Evolutionary conservation across 2,888 invertebrate genomes (phyloP), one percentile per base, ranked within the genome.

Genomic region (Notodonta ziczac): DNA sequence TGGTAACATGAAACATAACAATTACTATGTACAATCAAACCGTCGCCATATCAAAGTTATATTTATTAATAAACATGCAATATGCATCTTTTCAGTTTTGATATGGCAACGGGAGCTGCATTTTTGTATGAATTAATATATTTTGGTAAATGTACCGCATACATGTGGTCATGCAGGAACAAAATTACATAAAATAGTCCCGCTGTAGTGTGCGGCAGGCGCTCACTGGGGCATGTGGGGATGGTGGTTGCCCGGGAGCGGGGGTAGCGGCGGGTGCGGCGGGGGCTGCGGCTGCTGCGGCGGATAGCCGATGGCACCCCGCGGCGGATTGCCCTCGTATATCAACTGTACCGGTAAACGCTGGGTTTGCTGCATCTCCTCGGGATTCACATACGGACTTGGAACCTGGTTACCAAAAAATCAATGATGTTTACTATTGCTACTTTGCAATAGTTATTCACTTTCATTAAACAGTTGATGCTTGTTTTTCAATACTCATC

Each of bases 211-310:
- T 42, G 42, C 10, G 42, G 42, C 42, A 4, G 16, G 4, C 12
- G 0, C 44, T 81, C 74, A 86, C 77, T 87, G 82, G 46, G 79
- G 83, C 80, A 83, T 78, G 55, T 80, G 78, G 6, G 75, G 84
- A 35, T 77, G 80, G 40, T 58, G 71, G 65, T 1, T 56, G 66
- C 4, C 67, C 3, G 69, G 57, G 9, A 70, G 53, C 58, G 66
- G 66, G 68, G 60, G 46, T n/a, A 24, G 44, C 56, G 24, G 67
- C 35, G 62, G 57, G 8, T 57, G 56, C 7, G 60, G 65, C 7
- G 70, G 71, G 10, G 57, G 76, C 8, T 73, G 78, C 5, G 68
- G 70, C 5, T 61, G 67, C 40, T 66, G 68, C 35, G 67, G 61
- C 13, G 75, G 65, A 62, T 78, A 84, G 14, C 65, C 57, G 9